Percentiles rank a stretch among this genome's conserved stretches.
Conservation (phyloP, 2,888 invertebrate genomes). For the Pegoplata infirma region DNA sequence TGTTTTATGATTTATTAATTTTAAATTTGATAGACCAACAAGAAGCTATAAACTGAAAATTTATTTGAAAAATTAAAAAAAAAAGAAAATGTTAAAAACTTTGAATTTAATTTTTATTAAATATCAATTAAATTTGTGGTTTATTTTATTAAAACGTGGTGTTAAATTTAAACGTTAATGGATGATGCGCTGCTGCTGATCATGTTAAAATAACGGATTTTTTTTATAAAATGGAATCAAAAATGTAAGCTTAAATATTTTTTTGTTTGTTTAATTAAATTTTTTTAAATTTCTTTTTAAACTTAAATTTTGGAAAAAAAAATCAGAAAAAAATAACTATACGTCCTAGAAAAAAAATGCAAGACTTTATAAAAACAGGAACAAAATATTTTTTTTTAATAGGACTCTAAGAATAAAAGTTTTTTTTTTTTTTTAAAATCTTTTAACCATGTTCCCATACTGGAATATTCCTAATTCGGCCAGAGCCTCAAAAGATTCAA, state of each 20-base stretch:
- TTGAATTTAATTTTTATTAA: neutral
- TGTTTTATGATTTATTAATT: neutral
- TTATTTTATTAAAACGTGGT: slow-evolving; percentile 49
- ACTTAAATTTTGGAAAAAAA: neutral
- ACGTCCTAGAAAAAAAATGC: too few relatives aligned
- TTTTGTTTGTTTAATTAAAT: too few relatives aligned
- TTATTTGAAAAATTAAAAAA: slow-evolving; percentile 8
- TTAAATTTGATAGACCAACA: neutral
- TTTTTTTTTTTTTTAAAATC: too few relatives aligned
- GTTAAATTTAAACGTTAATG: slow-evolving; percentile 48
- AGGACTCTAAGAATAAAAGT: too few relatives aligned
- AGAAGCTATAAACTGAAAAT: neutral
- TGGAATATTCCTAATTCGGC: too few relatives aligned
- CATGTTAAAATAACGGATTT: slow-evolving; percentile 38
- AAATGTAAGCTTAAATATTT: neutral
- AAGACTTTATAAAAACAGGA: too few relatives aligned
- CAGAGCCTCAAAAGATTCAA: too few relatives aligned
- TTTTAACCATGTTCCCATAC: too few relatives aligned
- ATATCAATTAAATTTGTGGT: slow-evolving; percentile 20
- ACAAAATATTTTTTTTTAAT: too few relatives aligned
- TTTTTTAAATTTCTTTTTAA: neutral
- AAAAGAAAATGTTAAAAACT: slow-evolving; percentile 16
- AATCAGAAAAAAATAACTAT: too few relatives aligned
- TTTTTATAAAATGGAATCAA: slow-evolving; percentile 26
- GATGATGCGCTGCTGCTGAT: neutral